A percentile compares a stretch with the other conserved stretches of the same genome.
phyloP scores from a whole-genome alignment of 2,797 vertebrate species.

The Carapus acus region DNA sequence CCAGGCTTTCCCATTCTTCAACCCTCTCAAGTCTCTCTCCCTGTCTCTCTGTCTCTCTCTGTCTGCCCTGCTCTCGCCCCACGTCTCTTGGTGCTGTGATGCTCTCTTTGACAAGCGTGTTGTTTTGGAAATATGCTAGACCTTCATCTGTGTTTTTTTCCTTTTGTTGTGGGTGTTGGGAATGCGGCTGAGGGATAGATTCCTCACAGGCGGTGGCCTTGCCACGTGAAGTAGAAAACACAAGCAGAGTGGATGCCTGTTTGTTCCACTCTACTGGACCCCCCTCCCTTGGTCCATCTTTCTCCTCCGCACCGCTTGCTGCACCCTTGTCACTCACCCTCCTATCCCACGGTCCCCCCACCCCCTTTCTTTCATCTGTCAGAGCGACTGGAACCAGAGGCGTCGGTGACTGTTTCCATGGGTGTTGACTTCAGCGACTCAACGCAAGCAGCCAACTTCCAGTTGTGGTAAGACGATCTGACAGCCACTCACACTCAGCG shows the following conservation, averaged over 20 bases:
- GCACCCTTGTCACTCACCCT: conserved; percentile 62
- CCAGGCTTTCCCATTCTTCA: conserved; percentile 30
- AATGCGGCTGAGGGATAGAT: conserved; percentile 69
- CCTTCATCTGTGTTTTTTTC: conserved; percentile 40
- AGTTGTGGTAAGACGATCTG: conserved; percentile 83
- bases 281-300: conserved; percentile 33
- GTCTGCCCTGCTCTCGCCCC: conserved; percentile 19
- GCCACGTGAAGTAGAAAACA: conserved; percentile 72
- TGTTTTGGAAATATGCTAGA: conserved; percentile 62
- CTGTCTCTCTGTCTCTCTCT: not conserved
- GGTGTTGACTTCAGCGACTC: conserved; percentile 97
- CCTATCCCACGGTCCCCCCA: conserved; percentile 23
- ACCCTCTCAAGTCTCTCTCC: conserved; percentile 4
- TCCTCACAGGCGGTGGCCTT: conserved; percentile 67
- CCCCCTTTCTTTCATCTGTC: conserved; percentile 34
- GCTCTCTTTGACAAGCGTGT: conserved; percentile 58
- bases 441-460: conserved; percentile 90
- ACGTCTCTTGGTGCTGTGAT: conserved; percentile 43
- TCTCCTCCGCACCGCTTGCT: conserved; percentile 37
- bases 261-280: conserved; percentile 66
- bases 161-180: conserved; percentile 38
- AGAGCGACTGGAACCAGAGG: conserved; percentile 85
- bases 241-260: conserved; percentile 64
- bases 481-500: conserved; percentile 24
- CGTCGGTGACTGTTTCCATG: conserved; percentile 84